Percentiles rank a stretch among this genome's conserved stretches.
Evolutionary conservation across 2,888 invertebrate species (phyloP).

Genomic region (Caenorhabditis virilis): DNA sequence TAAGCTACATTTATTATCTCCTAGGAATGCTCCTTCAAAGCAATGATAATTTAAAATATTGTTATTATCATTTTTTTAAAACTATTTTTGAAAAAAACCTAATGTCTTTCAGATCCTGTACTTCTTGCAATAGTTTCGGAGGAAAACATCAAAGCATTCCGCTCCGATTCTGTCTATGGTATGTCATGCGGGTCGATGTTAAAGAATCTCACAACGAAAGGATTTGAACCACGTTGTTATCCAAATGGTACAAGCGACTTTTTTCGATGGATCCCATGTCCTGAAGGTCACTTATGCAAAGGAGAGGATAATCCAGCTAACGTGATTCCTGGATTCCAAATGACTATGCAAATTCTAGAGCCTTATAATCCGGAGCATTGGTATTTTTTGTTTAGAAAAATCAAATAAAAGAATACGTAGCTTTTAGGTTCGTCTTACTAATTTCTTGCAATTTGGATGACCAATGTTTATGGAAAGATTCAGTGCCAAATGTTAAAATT

Average conservation of each 20-base stretch:
- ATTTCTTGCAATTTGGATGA: constrained; percentile 82
- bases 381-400: constrained; percentile 16
- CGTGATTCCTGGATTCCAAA: constrained; percentile 86
- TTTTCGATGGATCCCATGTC: constrained; percentile 60
- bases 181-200: constrained; percentile 48
- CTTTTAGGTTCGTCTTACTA: constrained; percentile 80
- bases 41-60: too few species aligned
- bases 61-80: too few species aligned
- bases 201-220: constrained; percentile 79
- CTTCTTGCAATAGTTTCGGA: constrained; percentile 48
- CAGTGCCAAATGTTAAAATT: constrained; percentile 70
- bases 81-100: constrained; percentile 4
- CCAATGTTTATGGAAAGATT: constrained; percentile 82
- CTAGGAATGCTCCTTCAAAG: too few species aligned
- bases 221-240: constrained; percentile 76
- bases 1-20: too few species aligned
- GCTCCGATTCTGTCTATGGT: constrained; percentile 40
- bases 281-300: constrained; percentile 42
- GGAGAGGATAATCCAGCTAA: constrained; percentile 84
- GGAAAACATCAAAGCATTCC: constrained; percentile 43
- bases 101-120: constrained; percentile 32
- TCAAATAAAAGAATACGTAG: neutral
- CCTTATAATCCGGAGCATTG: constrained; percentile 83
- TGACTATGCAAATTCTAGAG: constrained; percentile 90
- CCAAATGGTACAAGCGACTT: constrained; percentile 52